These are phyloP conservation scores for Fragum fragum DNA, from an alignment of 2,888 invertebrate genomes.

Conservation along the genomic window DNA sequence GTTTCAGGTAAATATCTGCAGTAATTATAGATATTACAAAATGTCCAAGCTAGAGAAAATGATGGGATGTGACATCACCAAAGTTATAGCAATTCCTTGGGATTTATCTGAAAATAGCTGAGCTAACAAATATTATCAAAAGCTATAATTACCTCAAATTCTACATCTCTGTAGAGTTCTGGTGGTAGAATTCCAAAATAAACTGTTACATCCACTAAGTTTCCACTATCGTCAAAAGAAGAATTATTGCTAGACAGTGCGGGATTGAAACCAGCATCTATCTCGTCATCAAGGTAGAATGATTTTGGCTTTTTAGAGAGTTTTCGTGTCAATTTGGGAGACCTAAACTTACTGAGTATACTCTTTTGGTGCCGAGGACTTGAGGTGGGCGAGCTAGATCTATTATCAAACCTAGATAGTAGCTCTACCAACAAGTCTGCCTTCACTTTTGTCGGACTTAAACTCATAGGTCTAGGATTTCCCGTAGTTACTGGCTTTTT, in stretches of 20 bases:
- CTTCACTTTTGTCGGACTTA: conserved; percentile 40
- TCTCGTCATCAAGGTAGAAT: conserved; percentile 35
- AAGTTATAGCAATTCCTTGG: too few species aligned
- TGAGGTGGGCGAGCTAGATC: conserved; percentile 39
- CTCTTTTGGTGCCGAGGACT: conserved; percentile 43
- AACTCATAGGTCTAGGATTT: conserved; percentile 41
- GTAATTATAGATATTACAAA: too few species aligned
- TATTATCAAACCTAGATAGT: conserved; percentile 43
- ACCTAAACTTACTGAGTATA: conserved; percentile 55
- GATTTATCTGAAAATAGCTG: too few species aligned
- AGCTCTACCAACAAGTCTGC: conserved; percentile 55
- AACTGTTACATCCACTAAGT: conserved; percentile 29
- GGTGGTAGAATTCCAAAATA: conserved; percentile 48
- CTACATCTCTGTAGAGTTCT: conserved; percentile 48
- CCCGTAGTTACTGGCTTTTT: conserved; percentile 12
- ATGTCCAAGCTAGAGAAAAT: too few species aligned
- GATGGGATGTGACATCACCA: too few species aligned
- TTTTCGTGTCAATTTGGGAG: conserved; percentile 53
- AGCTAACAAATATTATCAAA: too few species aligned
- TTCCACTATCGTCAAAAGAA: conserved; percentile 60
- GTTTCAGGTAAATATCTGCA: too few species aligned
- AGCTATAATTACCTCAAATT: conserved; percentile 55
- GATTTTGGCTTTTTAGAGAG: conserved; percentile 28
- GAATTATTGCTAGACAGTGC: conserved; percentile 40
- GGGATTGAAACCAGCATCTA: conserved; percentile 65